These are phyloP conservation scores for Podarcis muralis DNA, from an alignment of 2,113 vertebrate species.

Conservation along the genomic window DNA sequence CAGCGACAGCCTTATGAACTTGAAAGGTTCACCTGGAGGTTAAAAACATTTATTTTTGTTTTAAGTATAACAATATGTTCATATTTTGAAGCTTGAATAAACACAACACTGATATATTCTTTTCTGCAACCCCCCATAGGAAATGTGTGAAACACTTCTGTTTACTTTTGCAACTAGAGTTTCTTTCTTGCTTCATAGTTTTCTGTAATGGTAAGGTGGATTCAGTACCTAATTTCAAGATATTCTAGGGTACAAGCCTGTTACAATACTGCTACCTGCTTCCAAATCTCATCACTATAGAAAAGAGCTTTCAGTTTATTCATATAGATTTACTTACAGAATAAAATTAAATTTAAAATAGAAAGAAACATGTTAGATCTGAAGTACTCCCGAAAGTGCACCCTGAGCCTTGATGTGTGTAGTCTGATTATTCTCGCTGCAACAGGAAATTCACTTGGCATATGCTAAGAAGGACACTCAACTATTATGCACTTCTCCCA, in stretches of 20 bases:
- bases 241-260: not conserved
- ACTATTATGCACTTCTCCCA: not conserved
- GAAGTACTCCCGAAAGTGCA: not conserved
- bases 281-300: not conserved
- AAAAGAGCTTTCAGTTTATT: not conserved
- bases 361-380: not conserved
- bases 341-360: not conserved
- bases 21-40: not conserved
- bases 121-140: not conserved
- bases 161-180: not conserved
- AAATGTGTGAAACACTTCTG: not conserved
- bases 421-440: not conserved
- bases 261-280: not conserved
- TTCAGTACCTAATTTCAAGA: not conserved
- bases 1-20: not conserved
- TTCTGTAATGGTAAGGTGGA: not conserved
- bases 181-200: not conserved
- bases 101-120: not conserved
- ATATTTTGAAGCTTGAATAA: not conserved
- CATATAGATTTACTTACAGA: not conserved
- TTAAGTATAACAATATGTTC: not conserved
- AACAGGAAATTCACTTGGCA: not conserved
- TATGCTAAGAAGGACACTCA: not conserved
- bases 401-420: not conserved
- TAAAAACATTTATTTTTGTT: conserved; percentile 8